Base-by-base conservation (phyloP, 2,113 vertebrate genomes). In the Suncus etruscus region DNA sequence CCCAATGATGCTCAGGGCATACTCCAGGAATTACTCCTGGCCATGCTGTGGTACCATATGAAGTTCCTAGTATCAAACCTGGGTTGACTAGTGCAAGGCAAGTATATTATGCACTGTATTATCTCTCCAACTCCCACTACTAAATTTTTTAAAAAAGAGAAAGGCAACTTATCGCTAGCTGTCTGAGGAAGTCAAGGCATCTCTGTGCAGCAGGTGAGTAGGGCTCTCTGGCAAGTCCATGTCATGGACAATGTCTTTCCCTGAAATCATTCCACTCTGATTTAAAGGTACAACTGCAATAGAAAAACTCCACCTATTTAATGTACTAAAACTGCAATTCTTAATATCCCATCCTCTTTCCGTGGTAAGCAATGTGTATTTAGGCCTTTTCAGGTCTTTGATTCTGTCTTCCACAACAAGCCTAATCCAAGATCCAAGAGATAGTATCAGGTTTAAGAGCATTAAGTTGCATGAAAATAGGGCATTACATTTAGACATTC, bases 371-470 rank as follows among this genome's bases (percentile, higher is more conserved):
- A 6, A 18, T 2, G 54, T 27, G 16, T 8, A 72, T 24, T 45
- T 16, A 54, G 73, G 73, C 18, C 51, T 72, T 45, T 92, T 89
- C 73, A 74, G 73, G 31, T 50, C 66, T 63, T 74, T 85, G 16
- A 79, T 47, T 87, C 83, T 39, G 90, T 82, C 77, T 95, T 93
- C 86, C 92, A 70, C 27, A 50, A 24, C 68, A 91, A 86, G 68
- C 45, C 87, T 95, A 83, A 96, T 91, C 83, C 96, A 96, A 96
- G 96, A 96, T 94, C 83, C 92, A 91, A 88, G 92, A 79, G 95
- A 91, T 93, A 77, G 72, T 75, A 89, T 96, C 74, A 50, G 74
- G 86, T 89, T 94, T 77, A 87, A 95, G 51, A 69, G 77, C 87
- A 74, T 93, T 78, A 68, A 82, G 77, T 95, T 96, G 66, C 93